phyloP scores from a whole-genome alignment of 1,140 invertebrate species.

The Listronotus oregonensis region DNA sequence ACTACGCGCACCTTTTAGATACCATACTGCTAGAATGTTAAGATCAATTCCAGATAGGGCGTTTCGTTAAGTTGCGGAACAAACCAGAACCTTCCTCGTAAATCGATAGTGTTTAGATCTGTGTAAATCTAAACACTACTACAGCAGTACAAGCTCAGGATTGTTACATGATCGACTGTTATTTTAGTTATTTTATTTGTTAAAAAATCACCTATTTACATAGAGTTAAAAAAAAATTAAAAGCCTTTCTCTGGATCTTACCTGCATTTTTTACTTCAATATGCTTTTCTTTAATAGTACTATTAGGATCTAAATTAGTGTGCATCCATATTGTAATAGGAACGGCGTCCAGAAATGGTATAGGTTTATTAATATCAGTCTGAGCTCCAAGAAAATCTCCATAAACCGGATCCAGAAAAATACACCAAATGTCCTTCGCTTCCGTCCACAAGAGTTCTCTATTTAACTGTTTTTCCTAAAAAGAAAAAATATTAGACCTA shows the following conservation, averaged over 20 bases:
- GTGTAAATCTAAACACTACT: too few species aligned
- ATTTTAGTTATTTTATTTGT: too few species aligned
- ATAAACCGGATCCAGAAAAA: constrained; percentile 88
- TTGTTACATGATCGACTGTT: too few species aligned
- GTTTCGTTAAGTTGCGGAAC: too few species aligned
- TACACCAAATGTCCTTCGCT: constrained; percentile 85
- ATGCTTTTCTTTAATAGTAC: constrained; percentile 42
- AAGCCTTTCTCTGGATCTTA: constrained; percentile 17
- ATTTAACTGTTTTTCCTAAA: constrained; percentile 55
- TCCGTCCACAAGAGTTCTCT: constrained; percentile 81
- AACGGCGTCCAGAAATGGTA: constrained; percentile 89
- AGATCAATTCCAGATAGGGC: too few species aligned
- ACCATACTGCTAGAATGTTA: too few species aligned
- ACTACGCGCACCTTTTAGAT: too few species aligned
- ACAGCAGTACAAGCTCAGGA: too few species aligned
- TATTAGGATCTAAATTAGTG: constrained; percentile 56
- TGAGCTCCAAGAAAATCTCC: constrained; percentile 86
- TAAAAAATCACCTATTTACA: too few species aligned
- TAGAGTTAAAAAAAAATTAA: too few species aligned
- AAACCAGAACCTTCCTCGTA: too few species aligned
- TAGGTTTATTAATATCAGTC: constrained; percentile 73
- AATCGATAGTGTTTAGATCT: too few species aligned
- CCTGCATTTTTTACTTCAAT: neutral
- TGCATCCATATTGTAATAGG: constrained; percentile 83
- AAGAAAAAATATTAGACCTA: constrained; percentile 12